Evolutionary conservation across 1,140 invertebrate genomes (phyloP).

Genomic region (Drosophila pachea): DNA sequence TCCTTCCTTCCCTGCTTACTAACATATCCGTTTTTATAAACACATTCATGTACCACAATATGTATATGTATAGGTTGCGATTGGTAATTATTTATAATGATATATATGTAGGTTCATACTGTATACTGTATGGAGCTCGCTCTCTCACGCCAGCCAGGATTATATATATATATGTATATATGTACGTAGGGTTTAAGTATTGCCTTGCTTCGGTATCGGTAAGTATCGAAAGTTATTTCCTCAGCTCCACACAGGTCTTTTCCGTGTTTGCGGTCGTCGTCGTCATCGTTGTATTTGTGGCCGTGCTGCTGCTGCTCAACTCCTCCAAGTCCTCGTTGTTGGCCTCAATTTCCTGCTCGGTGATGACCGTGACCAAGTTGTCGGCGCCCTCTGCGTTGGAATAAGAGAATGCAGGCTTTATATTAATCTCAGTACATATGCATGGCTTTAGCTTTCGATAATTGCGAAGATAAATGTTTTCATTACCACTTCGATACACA

Average conservation of each 20-base stretch:
- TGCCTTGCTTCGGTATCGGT: constrained; percentile 10
- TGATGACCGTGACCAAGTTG: constrained; percentile 92
- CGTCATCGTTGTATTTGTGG: constrained; percentile 59
- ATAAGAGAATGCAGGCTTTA: background rate
- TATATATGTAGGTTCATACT: constrained; percentile 40
- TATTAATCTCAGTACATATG: background rate
- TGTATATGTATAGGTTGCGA: constrained; percentile 48
- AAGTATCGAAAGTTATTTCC: constrained; percentile 49
- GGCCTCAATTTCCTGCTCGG: constrained; percentile 83
- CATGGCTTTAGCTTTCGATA: background rate
- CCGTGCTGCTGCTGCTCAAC: constrained; percentile 50
- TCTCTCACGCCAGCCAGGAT: constrained; percentile 50
- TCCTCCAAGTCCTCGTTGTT: constrained; percentile 59
- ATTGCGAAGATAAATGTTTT: constrained; percentile 36
- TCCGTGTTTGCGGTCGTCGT: constrained; percentile 61
- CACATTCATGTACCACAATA: constrained; percentile 57
- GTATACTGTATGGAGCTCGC: constrained; percentile 53
- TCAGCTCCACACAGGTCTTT: constrained; percentile 59
- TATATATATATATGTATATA: constrained; percentile 13
- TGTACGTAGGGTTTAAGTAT: constrained; percentile 22
- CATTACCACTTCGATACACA: constrained; percentile 61
- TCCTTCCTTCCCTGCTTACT: constrained; percentile 1
- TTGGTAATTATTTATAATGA: constrained; percentile 29
- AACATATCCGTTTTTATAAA: constrained; percentile 7
- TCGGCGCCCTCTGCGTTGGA: constrained; percentile 80